These are phyloP conservation scores for Aplodontia rufa DNA, from an alignment of 2,113 vertebrate genomes.

Conservation along the genomic window DNA sequence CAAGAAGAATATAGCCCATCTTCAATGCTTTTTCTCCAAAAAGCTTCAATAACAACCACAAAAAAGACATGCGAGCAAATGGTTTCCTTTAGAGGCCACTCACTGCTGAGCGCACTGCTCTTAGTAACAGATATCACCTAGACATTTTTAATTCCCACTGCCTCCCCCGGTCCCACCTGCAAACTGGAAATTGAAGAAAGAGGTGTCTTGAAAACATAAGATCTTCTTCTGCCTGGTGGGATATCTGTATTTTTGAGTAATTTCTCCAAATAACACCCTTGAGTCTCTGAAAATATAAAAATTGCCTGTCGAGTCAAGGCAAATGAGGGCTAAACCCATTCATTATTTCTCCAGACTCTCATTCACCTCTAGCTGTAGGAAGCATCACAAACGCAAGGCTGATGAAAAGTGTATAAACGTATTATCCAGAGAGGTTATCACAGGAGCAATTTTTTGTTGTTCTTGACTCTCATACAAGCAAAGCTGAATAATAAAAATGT, in stretches of 20 bases:
- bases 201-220: conserved; percentile 29
- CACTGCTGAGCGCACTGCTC: background rate
- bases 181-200: conserved; percentile 48
- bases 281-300: conserved; percentile 67
- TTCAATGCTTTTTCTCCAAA: background rate
- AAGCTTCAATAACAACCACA: background rate
- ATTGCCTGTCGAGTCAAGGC: conserved; percentile 40
- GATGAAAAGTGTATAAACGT: conserved; percentile 44
- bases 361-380: conserved; percentile 37
- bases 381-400: background rate
- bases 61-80: background rate
- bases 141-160: background rate
- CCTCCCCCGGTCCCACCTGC: conserved; percentile 32
- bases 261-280: conserved; percentile 63
- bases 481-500: conserved; percentile 5
- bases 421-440: background rate
- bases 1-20: background rate
- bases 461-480: conserved; percentile 42
- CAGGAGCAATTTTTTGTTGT: background rate
- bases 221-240: conserved; percentile 45
- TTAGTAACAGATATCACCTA: background rate
- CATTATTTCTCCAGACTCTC: conserved; percentile 40
- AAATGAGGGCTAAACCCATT: conserved; percentile 58
- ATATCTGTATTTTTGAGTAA: conserved; percentile 67
- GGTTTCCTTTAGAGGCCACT: background rate